Evolutionary conservation across 2,888 invertebrate genomes (phyloP).

Genomic region (Ichneumoninae sp.): DNA sequence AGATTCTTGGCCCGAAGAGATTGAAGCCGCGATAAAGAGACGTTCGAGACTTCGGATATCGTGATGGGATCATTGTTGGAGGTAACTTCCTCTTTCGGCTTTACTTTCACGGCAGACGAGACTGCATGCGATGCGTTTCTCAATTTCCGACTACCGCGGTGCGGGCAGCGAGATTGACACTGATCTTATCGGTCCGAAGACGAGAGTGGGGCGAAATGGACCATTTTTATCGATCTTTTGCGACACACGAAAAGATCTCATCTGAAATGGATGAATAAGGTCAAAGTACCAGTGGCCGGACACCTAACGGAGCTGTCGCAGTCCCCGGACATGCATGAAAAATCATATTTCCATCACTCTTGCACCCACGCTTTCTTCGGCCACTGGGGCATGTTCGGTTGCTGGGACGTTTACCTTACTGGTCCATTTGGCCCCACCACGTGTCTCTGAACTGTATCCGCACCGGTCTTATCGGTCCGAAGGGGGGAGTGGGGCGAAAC

Average conservation of each 20-base stretch:
- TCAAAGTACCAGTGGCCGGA: no score
- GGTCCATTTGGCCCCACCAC: neutral
- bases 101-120: neutral
- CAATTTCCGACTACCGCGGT: neutral
- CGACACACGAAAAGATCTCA: neutral
- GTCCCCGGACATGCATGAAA: no score
- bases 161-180: neutral
- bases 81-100: slow-evolving; percentile 18
- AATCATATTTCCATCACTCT: no score
- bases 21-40: slow-evolving; percentile 10
- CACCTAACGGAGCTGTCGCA: no score
- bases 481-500: no score
- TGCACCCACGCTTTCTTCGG: no score
- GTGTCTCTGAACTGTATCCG: neutral
- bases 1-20: neutral
- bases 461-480: neutral
- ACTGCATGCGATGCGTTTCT: neutral
- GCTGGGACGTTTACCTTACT: neutral
- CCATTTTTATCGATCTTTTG: neutral
- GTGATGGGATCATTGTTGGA: slow-evolving; percentile 6
- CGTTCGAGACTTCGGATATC: neutral
- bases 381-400: neutral
- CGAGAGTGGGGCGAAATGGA: neutral
- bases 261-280: neutral
- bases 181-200: neutral